A percentile compares a stretch with the other conserved stretches of the same genome.
These are phyloP conservation scores for Ctenosaura bakeri DNA, from an alignment of 2,797 vertebrate species.

Conservation along the genomic window DNA sequence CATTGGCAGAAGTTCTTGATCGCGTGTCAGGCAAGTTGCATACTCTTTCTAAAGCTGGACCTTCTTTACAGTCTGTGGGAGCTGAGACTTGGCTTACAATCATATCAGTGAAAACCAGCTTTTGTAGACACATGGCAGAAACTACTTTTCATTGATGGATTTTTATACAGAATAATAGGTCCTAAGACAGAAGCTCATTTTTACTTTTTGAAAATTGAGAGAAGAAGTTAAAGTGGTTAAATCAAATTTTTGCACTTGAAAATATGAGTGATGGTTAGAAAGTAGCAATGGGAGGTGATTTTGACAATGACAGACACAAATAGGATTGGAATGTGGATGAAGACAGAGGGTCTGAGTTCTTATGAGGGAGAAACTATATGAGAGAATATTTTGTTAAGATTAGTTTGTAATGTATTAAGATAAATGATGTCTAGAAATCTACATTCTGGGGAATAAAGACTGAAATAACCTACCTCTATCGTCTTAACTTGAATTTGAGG, in stretches of 20 bases:
- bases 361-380: no score
- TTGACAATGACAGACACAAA: no score
- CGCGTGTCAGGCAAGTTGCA: constrained; percentile 91
- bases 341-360: no score
- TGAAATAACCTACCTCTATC: no score
- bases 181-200: not conserved
- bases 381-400: no score
- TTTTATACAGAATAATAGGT: not conserved
- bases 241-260: not conserved
- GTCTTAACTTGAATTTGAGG: no score
- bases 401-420: no score
- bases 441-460: no score
- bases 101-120: not conserved
- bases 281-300: no score
- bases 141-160: not conserved
- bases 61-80: not conserved
- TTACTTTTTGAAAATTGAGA: not conserved
- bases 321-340: no score
- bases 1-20: constrained; percentile 95
- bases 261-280: no score
- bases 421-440: no score
- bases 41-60: not conserved
- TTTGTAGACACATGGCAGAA: not conserved
- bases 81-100: not conserved
- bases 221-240: not conserved